Evolutionary conservation across 2,113 vertebrate species (phyloP).

Genomic region (Ranitomeya imitator): DNA sequence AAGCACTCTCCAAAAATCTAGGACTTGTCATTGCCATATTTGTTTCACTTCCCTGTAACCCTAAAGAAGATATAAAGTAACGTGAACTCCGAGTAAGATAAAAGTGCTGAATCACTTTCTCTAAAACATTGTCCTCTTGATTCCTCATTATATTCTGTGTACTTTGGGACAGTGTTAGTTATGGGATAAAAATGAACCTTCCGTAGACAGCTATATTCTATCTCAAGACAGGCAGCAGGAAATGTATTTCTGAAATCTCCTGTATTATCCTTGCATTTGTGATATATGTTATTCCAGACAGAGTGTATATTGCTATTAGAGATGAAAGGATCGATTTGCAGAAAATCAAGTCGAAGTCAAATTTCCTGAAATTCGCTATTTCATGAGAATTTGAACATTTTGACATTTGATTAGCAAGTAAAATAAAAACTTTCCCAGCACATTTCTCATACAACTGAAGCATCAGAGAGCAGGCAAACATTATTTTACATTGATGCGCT

Average conservation of each 20-base stretch:
- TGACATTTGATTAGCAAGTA: too few species aligned
- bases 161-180: background rate
- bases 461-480: too few species aligned
- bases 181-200: background rate
- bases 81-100: background rate
- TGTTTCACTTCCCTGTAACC: slow-evolving; percentile 15
- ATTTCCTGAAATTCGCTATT: too few species aligned
- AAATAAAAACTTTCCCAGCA: too few species aligned
- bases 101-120: background rate
- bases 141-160: background rate
- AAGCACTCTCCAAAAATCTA: background rate
- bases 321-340: too few species aligned
- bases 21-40: background rate
- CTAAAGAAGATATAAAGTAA: background rate
- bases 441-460: too few species aligned
- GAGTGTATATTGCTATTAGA: too few species aligned
- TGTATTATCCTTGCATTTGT: background rate
- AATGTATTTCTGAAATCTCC: background rate
- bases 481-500: too few species aligned
- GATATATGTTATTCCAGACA: background rate
- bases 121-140: background rate
- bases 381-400: too few species aligned
- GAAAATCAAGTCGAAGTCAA: too few species aligned
- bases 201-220: background rate
- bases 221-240: background rate